A percentile compares a stretch with the other conserved stretches of the same genome.
These are phyloP conservation scores for Pollachius pollachius DNA, from an alignment of 2,113 vertebrate species.

Conservation along the genomic window DNA sequence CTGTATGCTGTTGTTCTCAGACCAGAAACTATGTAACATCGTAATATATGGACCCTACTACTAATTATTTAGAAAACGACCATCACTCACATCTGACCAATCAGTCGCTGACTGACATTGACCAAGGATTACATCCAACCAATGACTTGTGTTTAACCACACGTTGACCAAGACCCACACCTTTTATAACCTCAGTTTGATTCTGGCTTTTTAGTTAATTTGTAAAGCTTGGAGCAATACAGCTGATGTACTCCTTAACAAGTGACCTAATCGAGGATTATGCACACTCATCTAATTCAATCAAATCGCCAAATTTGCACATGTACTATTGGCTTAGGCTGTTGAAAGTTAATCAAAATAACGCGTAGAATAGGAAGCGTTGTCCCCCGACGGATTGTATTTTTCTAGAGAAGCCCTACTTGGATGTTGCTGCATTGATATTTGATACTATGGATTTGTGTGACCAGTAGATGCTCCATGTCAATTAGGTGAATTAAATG, in stretches of 20 bases:
- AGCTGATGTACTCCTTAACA: neutral
- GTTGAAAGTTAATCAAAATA: no score
- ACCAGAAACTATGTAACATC: constrained; percentile 35
- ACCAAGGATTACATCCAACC: constrained; percentile 5
- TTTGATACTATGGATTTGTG: constrained; percentile 42
- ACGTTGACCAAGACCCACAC: neutral
- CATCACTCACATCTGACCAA: constrained; percentile 43
- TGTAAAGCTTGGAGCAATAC: constrained; percentile 12
- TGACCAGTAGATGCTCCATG: constrained; percentile 46
- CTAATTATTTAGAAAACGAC: constrained; percentile 46
- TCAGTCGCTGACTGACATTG: neutral
- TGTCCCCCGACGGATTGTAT: constrained; percentile 17
- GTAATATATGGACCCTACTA: constrained; percentile 68
- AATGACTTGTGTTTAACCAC: constrained; percentile 28
- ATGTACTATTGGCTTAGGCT: no score
- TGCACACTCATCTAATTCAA: neutral
- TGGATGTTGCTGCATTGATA: constrained; percentile 35
- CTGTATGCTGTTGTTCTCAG: no score
- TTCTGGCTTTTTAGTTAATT: constrained; percentile 14
- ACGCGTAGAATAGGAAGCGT: no score
- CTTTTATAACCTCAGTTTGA: constrained; percentile 44
- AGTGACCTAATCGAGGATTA: neutral
- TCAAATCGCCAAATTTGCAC: no score
- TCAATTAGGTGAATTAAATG: constrained; percentile 52
- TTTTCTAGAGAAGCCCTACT: constrained; percentile 47